phyloP scores from a whole-genome alignment of 1,140 invertebrate genomes.

The Camponotus pennsylvanicus region DNA sequence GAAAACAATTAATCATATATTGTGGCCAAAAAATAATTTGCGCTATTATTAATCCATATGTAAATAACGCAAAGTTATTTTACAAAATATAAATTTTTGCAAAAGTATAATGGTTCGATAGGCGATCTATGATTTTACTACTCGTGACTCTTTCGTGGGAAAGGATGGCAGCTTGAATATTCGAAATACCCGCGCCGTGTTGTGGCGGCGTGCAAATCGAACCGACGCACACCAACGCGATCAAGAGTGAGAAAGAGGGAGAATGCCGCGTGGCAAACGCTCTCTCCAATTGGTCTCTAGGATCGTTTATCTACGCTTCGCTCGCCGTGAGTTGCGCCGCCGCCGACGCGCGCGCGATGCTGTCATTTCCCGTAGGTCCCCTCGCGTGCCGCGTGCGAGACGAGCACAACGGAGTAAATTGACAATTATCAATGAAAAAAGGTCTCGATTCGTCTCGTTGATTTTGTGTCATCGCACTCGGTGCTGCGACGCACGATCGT shows the following conservation, averaged over 20 bases:
- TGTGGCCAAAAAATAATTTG: background rate
- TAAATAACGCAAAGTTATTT: background rate
- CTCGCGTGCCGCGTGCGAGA: conserved; percentile 58
- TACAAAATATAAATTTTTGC: background rate
- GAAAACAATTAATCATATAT: background rate
- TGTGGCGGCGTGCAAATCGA: conserved; percentile 29
- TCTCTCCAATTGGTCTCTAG: conserved; percentile 57
- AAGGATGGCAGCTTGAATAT: conserved; percentile 36
- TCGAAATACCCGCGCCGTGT: conserved; percentile 62
- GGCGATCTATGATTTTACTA: background rate
- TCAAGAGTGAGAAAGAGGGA: too few species aligned
- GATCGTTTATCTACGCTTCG: conserved; percentile 70
- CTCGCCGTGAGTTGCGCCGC: conserved; percentile 73
- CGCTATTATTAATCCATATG: background rate
- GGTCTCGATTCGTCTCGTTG: conserved; percentile 76
- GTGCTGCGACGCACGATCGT: background rate
- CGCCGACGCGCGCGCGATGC: conserved; percentile 6
- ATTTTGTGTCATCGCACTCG: conserved; percentile 37
- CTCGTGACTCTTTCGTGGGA: too few species aligned
- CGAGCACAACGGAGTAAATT: conserved; percentile 78
- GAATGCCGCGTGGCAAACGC: conserved; percentile 54
- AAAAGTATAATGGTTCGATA: background rate
- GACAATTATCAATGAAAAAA: conserved; percentile 82
- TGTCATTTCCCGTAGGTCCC: conserved; percentile 62
- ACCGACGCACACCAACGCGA: conserved; percentile 31